phyloP scores from a whole-genome alignment of 2,888 invertebrate species.

The Amiota minor region DNA sequence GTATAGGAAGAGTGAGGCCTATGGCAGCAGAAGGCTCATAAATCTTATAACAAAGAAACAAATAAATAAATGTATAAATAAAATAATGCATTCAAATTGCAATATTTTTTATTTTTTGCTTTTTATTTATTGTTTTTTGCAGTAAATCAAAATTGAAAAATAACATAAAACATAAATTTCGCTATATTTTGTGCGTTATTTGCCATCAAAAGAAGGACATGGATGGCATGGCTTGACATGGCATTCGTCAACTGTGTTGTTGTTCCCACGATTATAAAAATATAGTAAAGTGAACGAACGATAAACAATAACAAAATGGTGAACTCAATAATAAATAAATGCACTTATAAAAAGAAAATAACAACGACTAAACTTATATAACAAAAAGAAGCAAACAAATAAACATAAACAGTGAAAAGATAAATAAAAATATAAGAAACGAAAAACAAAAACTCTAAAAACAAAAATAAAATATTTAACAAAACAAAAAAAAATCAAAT shows the following conservation, averaged over 20 bases:
- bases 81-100: too few relatives aligned
- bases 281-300: too few relatives aligned
- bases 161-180: too few relatives aligned
- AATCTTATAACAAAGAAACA: not conserved
- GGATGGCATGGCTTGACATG: not conserved
- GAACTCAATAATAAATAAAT: too few relatives aligned
- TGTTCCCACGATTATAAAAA: too few relatives aligned
- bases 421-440: not conserved
- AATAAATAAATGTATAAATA: not conserved
- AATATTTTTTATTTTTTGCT: too few relatives aligned
- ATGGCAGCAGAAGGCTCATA: conserved; percentile 13
- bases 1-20: too few relatives aligned
- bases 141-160: too few relatives aligned
- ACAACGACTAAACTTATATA: not conserved
- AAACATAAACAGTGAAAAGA: not conserved
- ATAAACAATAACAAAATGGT: too few relatives aligned
- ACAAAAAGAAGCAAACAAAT: not conserved
- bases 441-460: not conserved
- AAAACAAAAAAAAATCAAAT: not conserved
- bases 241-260: not conserved
- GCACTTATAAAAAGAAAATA: too few relatives aligned
- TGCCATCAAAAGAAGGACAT: not conserved
- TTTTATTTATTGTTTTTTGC: too few relatives aligned
- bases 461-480: not conserved
- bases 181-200: too few relatives aligned